Conservation (phyloP, 2,113 vertebrate genomes). For the Salvelinus namaycush region DNA sequence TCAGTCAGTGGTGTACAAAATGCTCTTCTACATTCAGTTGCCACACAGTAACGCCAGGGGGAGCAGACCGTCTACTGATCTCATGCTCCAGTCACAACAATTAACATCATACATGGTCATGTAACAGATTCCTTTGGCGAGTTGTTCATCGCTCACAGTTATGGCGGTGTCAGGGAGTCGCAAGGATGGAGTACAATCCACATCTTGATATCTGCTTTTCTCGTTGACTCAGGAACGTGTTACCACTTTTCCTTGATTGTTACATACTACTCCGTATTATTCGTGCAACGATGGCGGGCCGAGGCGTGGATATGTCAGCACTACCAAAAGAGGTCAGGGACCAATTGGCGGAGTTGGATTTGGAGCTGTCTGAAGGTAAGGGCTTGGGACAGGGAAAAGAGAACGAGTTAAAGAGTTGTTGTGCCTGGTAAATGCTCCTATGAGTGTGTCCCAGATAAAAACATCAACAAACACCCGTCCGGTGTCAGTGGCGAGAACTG, state of each 20-base stretch:
- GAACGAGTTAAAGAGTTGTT: neutral
- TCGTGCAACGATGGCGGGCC: slow-evolving; percentile 79
- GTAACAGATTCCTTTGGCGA: slow-evolving; percentile 50
- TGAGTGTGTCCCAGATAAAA: neutral
- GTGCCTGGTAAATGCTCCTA: neutral
- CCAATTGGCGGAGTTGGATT: slow-evolving; percentile 93
- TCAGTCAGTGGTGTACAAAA: no score
- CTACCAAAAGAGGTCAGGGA: slow-evolving; percentile 89
- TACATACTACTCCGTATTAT: slow-evolving; percentile 26
- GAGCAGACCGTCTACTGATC: slow-evolving; percentile 37
- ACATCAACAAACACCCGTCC: neutral
- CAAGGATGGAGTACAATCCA: slow-evolving; percentile 62
- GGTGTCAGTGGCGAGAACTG: slow-evolving; percentile 42
- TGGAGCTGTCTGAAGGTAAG: slow-evolving; percentile 95
- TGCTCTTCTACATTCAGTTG: no score
- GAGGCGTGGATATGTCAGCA: slow-evolving; percentile 79
- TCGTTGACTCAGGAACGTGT: slow-evolving; percentile 38
- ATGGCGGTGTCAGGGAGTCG: slow-evolving; percentile 73
- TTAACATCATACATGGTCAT: slow-evolving; percentile 54
- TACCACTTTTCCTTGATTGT: slow-evolving; percentile 19
- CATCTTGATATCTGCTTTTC: slow-evolving; percentile 31
- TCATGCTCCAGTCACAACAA: slow-evolving; percentile 30
- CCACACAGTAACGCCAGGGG: slow-evolving; percentile 55
- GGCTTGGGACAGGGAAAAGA: neutral
- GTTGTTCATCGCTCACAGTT: slow-evolving; percentile 66